Evolutionary conservation across 2,888 invertebrate genomes (phyloP), one percentile per base, ranked within the genome.

Genomic region (Zhengitettix transpicula): DNA sequence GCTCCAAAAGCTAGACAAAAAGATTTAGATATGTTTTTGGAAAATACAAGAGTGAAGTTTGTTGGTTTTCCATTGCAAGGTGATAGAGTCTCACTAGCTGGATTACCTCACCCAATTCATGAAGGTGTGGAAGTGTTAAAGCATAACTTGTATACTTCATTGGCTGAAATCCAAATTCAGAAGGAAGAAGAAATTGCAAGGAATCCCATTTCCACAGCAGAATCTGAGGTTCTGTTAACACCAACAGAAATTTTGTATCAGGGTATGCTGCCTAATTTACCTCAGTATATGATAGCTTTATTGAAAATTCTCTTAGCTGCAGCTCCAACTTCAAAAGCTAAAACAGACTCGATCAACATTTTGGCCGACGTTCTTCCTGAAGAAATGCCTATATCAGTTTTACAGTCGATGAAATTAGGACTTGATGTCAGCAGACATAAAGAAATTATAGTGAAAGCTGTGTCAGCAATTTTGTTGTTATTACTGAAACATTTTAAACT

Each of bases 381-480:
- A 75, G 94, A 95, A 77, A 94, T 95, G 93, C 96, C 96, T 55
- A 88, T 93, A 80, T 95, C 95, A 42, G 91, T 95, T 9, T 77
- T 94, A 28, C 94, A 96, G 71, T 94, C 95, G 1, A 87, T 95
- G 76, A 94, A 94, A 76, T 78, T 98, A 55, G 95, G 95, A 54
- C 90, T 97, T 67, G 99, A 99, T 77, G 94, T 98, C 28, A 96
- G 95, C 72, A 82, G 99, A 59, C 99, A 99, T 73, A 99, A 99
- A 73, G 95, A 98, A 77, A 93, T 99, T 58, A 93, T 99, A 67
- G 96, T 98, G 0, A 99, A 99, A 78, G 89, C 96, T 14, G 87
- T 93, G 0, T 91, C 93, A 53, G 89, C 89, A 15, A 89, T 97
- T 66, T 77, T 98, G 59, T 75, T 99, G 61, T 77, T 98, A 11